Evolutionary conservation across 1,140 invertebrate genomes (phyloP).

Genomic region (Pseudomyrmex dendroicus): DNA sequence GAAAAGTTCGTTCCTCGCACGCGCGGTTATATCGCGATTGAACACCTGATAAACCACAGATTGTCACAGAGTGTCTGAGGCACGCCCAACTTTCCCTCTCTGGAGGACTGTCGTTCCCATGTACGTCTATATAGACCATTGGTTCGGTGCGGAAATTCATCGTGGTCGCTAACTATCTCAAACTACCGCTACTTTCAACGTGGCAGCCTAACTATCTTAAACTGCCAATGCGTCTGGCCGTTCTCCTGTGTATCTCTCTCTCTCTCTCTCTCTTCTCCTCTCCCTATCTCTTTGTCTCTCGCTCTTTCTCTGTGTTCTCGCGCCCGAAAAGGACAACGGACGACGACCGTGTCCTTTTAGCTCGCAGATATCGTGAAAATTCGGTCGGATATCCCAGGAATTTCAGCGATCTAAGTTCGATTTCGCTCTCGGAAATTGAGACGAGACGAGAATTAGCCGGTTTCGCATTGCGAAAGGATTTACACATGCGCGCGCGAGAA

Average conservation of each 20-base stretch:
- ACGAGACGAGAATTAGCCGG: constrained; percentile 13
- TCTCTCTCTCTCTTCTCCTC: too few relatives aligned
- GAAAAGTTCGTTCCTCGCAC: not conserved
- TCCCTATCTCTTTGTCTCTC: too few relatives aligned
- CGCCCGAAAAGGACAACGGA: constrained; percentile 11
- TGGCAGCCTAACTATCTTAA: constrained; percentile 75
- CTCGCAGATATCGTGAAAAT: constrained; percentile 36
- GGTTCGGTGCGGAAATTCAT: constrained; percentile 73
- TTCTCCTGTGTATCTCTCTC: not conserved
- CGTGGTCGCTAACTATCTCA: constrained; percentile 75
- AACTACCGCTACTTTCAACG: constrained; percentile 73
- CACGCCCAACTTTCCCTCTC: constrained; percentile 70
- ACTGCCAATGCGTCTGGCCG: constrained; percentile 68
- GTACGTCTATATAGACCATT: constrained; percentile 61
- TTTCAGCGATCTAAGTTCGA: constrained; percentile 35
- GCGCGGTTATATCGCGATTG: constrained; percentile 22
- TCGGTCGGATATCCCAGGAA: constrained; percentile 42
- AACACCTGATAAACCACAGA: constrained; percentile 71
- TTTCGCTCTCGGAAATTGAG: constrained; percentile 39
- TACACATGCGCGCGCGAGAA: not conserved
- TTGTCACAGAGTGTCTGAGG: constrained; percentile 65
- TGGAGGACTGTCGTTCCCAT: constrained; percentile 46
- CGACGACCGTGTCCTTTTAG: constrained; percentile 31
- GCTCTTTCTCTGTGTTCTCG: not conserved
- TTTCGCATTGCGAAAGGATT: constrained; percentile 40